Evolutionary conservation across 2,113 vertebrate species (phyloP).

Genomic region (Epinephelus moara): DNA sequence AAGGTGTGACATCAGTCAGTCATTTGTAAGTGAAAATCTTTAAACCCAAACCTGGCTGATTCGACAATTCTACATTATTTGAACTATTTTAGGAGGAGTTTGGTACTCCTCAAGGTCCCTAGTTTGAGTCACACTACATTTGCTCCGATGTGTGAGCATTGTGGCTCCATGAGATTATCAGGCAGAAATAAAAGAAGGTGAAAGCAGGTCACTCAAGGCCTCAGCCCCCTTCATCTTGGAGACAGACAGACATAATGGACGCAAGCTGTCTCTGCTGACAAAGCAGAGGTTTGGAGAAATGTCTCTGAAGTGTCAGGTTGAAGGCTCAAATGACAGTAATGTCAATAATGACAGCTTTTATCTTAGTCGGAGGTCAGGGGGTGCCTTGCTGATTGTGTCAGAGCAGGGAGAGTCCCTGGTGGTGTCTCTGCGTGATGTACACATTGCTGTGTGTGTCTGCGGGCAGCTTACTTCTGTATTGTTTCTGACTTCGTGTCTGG

Average conservation of each 20-base stretch:
- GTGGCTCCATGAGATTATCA: not conserved
- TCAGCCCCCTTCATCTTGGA: conserved; percentile 21
- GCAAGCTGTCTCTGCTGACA: conserved; percentile 35
- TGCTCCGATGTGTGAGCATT: not conserved
- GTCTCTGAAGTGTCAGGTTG: conserved; percentile 16
- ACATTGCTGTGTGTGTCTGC: not conserved
- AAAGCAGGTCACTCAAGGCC: not conserved
- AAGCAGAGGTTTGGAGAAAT: conserved; percentile 26
- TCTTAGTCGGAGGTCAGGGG: conserved; percentile 38
- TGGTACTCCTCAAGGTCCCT: not conserved
- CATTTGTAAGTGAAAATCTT: too few species aligned
- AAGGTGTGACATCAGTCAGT: too few species aligned
- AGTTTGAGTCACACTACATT: not conserved
- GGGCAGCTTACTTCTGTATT: conserved; percentile 6
- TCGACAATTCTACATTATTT: conserved; percentile 5
- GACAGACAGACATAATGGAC: conserved; percentile 42
- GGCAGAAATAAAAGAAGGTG: not conserved
- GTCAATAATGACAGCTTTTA: conserved; percentile 53
- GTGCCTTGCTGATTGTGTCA: conserved; percentile 18
- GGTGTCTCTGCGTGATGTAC: not conserved
- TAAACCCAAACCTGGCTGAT: not conserved
- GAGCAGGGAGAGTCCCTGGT: conserved; percentile 21
- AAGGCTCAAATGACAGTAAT: conserved; percentile 30
- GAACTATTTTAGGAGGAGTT: not conserved
- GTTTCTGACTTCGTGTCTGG: conserved; percentile 37